Percentiles rank a stretch among this genome's conserved stretches.
Conservation (phyloP, 2,888 invertebrate species). For the Apotomis turbidana region DNA sequence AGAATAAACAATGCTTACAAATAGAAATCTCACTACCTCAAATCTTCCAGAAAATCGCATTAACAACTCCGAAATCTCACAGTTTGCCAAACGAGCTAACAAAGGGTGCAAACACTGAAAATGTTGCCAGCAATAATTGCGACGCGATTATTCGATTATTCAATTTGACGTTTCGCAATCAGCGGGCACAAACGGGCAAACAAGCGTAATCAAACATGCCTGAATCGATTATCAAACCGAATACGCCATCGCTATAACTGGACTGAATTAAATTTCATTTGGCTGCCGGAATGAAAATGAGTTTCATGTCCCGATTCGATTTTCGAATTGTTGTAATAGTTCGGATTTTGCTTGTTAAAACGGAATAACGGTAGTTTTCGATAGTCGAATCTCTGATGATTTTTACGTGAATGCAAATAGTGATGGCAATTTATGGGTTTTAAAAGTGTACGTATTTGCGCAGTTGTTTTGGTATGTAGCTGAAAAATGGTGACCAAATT, state of each 20-base stretch:
- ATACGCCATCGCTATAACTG: conserved; percentile 48
- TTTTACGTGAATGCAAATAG: conserved; percentile 12
- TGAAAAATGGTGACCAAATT: not conserved
- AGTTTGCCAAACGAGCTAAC: conserved; percentile 48
- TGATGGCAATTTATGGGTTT: not conserved
- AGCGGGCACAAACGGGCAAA: conserved; percentile 79
- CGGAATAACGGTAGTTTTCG: conserved; percentile 26
- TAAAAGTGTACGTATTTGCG: not conserved
- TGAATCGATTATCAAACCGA: conserved; percentile 75
- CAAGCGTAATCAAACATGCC: conserved; percentile 73
- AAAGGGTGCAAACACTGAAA: conserved; percentile 64
- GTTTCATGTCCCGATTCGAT: conserved; percentile 41
- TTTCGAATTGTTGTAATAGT: conserved; percentile 41
- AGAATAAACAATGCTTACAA: too few species aligned
- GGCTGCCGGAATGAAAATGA: conserved; percentile 40
- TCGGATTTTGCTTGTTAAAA: conserved; percentile 35
- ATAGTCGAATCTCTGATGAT: conserved; percentile 17
- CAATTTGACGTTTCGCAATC: conserved; percentile 81
- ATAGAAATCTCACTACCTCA: too few species aligned
- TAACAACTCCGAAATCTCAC: conserved; percentile 1
- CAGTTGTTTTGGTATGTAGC: not conserved
- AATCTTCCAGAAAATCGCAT: conserved; percentile 5
- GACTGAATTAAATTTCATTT: conserved; percentile 41
- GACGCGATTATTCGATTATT: conserved; percentile 79
- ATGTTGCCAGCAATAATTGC: conserved; percentile 72